Percentiles rank a stretch among this genome's conserved stretches.
Evolutionary conservation across 2,888 invertebrate genomes (phyloP).

Genomic region (Abrostola triplasia): DNA sequence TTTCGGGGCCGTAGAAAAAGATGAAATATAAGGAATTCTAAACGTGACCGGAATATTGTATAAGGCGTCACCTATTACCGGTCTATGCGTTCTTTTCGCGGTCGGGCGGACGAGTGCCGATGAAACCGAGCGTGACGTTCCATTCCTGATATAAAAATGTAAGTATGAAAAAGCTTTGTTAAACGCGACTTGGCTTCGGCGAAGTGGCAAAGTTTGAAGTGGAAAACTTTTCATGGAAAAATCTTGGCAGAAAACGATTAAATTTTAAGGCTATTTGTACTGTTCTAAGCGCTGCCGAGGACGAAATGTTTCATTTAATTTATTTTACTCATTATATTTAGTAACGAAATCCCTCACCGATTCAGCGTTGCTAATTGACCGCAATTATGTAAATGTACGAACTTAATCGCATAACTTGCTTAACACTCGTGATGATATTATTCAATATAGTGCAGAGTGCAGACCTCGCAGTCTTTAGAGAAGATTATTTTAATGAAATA

Average conservation of each 20-base stretch:
- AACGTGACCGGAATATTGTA: slow-evolving; percentile 85
- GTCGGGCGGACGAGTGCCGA: slow-evolving; percentile 82
- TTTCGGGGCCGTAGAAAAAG: slow-evolving; percentile 87
- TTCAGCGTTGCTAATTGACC: slow-evolving; percentile 47
- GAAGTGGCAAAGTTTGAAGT: slow-evolving; percentile 88
- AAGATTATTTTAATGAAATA: slow-evolving; percentile 83
- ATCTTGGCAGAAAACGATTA: slow-evolving; percentile 86
- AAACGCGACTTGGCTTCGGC: slow-evolving; percentile 85
- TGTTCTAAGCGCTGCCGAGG: slow-evolving; percentile 73
- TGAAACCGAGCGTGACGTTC: slow-evolving; percentile 86
- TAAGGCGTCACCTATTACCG: slow-evolving; percentile 85
- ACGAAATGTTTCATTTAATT: slow-evolving; percentile 68
- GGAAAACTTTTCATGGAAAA: slow-evolving; percentile 87
- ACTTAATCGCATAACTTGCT: slow-evolving; percentile 60
- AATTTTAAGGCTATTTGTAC: slow-evolving; percentile 86
- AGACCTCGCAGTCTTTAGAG: slow-evolving; percentile 70
- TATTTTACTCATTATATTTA: slow-evolving; percentile 58
- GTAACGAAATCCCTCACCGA: slow-evolving; percentile 54
- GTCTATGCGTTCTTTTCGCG: slow-evolving; percentile 84
- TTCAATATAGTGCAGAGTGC: slow-evolving; percentile 69
- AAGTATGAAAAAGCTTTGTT: slow-evolving; percentile 88
- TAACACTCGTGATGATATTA: slow-evolving; percentile 67
- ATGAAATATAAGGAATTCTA: slow-evolving; percentile 88
- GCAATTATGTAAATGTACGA: slow-evolving; percentile 54
- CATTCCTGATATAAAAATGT: slow-evolving; percentile 87